phyloP scores from a whole-genome alignment of 2,888 invertebrate species.

The Dasysyrphus tricinctus region DNA sequence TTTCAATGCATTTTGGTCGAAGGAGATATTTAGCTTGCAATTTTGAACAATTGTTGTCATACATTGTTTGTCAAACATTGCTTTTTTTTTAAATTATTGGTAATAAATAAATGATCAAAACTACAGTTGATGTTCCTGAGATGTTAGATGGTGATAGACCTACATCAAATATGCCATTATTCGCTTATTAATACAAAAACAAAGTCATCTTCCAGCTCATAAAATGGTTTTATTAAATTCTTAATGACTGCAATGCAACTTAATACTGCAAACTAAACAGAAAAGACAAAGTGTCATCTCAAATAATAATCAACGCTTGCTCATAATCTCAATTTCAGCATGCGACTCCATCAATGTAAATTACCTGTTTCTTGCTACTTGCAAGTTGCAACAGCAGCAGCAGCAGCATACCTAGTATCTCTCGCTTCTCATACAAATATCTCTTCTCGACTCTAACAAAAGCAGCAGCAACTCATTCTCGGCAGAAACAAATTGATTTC shows the following conservation, averaged over 20 bases:
- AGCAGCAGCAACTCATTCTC: conserved; percentile 45
- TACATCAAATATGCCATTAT: not conserved
- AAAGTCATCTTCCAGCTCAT: conserved; percentile 12
- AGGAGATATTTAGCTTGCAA: no score
- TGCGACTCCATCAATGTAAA: conserved; percentile 71
- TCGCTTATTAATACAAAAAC: not conserved
- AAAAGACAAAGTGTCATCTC: conserved; percentile 65
- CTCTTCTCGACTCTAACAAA: not conserved
- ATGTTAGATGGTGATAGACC: not conserved
- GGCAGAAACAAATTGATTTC: conserved; percentile 70
- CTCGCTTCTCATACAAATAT: not conserved
- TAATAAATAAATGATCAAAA: no score
- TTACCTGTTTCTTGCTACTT: conserved; percentile 68
- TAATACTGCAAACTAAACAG: conserved; percentile 45
- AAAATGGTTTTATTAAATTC: conserved; percentile 33
- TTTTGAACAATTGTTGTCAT: no score
- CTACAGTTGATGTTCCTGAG: no score
- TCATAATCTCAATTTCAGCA: conserved; percentile 59
- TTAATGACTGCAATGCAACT: conserved; percentile 43
- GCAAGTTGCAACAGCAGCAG: conserved; percentile 12
- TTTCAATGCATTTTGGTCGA: no score
- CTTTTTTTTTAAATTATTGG: no score
- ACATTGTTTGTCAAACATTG: no score
- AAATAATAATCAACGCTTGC: conserved; percentile 63
- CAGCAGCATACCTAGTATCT: not conserved